Evolutionary conservation across 1,140 invertebrate genomes (phyloP), one percentile per base, ranked within the genome.

Genomic region (Papilio helenus): DNA sequence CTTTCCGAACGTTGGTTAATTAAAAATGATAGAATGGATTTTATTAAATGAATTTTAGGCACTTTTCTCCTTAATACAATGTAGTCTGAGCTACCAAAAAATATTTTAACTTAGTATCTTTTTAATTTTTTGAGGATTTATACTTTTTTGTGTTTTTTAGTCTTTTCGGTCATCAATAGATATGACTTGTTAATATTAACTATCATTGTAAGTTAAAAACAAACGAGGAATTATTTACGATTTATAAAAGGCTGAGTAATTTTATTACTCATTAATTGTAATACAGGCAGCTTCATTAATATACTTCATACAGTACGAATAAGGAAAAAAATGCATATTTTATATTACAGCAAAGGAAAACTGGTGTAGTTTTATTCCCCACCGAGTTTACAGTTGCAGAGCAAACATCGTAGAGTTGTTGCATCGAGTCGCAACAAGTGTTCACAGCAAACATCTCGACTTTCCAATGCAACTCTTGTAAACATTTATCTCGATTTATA

Each of bases 361-460:
- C 26, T 76, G 26, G 20, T 20, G 14, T 68, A 78, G 46, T 39
- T 65, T 77, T 77, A 65, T 65, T 77, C 39, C 42, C 51, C 34
- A n/a, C 49, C 20, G n/a, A 79, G 76, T 81, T 82, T 82, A 81
- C 80, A 82, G 81, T 80, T 65, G 20, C 72, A 74, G 79, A 84
- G 84, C 82, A 86, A 85, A 87, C 81, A 86, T 72, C 79, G 77
- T 77, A 72, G 80, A 79, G 77, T 81, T 81, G 77, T 79, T 71
- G 76, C 79, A 82, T 84, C 80, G 76, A 84, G 80, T 77, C 79
- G 84, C 88, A 90, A 90, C 88, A 90, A 90, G 87, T 90, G 85
- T 82, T 87, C 82, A 72, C 16, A 39, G 81, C 83, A 88, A 90
- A 90, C 83, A 86, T 80, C 73, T 82, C 61, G 20, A 23, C 68